A percentile compares a stretch with the other conserved stretches of the same genome.
Conservation (phyloP, 2,797 vertebrate species). For the Falco peregrinus region DNA sequence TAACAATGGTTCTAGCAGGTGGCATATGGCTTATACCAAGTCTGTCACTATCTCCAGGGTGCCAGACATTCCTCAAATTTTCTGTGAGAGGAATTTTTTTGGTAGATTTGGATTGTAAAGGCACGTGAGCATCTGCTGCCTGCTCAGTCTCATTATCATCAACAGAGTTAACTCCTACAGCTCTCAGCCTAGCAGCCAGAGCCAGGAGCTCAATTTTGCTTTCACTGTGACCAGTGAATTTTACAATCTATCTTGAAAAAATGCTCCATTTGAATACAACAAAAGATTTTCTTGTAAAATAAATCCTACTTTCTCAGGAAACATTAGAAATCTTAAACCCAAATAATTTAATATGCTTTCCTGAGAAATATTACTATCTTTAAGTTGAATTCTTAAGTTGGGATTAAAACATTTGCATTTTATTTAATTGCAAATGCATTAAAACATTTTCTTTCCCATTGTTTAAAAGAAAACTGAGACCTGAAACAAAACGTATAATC, state of each 20-base stretch:
- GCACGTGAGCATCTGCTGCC: conserved; percentile 92
- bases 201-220: conserved; percentile 34
- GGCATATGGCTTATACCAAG: conserved; percentile 75
- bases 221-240: background rate
- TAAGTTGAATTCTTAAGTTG: background rate
- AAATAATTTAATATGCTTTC: background rate
- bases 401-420: background rate
- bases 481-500: background rate
- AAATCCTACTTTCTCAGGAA: background rate
- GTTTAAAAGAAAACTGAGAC: background rate
- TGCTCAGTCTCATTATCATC: conserved; percentile 86
- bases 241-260: background rate
- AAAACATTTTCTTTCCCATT: background rate
- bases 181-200: conserved; percentile 60
- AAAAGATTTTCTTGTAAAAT: background rate
- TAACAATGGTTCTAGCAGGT: conserved; percentile 91
- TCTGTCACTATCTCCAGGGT: conserved; percentile 68
- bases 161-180: conserved; percentile 82
- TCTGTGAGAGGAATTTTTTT: conserved; percentile 79
- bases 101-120: conserved; percentile 85
- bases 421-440: background rate
- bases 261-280: background rate
- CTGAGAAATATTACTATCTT: background rate
- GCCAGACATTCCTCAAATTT: conserved; percentile 78
- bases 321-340: background rate